Evolutionary conservation across 2,113 vertebrate genomes (phyloP).

Genomic region (rabbit (Oryctolagus cuniculus)): mOryCun1.1 NC_091453.1:116582001-116582500

Average conservation of each 20-base stretch:
- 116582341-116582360: neutral
- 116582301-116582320: neutral
- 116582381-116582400: neutral
- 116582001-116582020: neutral
- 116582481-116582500: neutral
- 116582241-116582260: neutral
- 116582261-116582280: neutral
- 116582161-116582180: neutral
- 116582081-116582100: neutral
- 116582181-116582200: neutral
- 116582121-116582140: neutral
- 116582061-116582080: neutral
- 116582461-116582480: neutral
- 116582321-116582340: slow-evolving; percentile 1
- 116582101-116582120: neutral
- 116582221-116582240: neutral
- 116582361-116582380: neutral
- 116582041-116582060: neutral
- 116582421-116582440: neutral
- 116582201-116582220: slow-evolving; percentile 15
- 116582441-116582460: neutral
- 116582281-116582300: neutral
- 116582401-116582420: neutral
- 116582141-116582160: neutral
- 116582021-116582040: neutral